phyloP scores from a whole-genome alignment of 2,113 vertebrate genomes.

The Theristicus caerulescens region DNA sequence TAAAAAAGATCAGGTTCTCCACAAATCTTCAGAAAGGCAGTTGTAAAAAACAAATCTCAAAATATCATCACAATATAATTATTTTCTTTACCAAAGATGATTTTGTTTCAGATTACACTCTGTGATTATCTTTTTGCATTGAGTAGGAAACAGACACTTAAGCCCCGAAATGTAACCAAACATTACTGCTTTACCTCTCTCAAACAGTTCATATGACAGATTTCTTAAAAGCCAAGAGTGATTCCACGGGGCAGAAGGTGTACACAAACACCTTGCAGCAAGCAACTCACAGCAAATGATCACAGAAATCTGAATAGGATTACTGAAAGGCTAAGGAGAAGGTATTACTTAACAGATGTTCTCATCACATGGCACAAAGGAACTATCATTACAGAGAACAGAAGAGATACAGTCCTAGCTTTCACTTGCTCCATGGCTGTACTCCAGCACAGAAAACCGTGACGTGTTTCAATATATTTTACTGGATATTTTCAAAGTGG shows the following conservation, averaged over 20 bases:
- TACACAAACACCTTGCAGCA: neutral
- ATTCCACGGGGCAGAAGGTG: neutral
- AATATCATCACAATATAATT: neutral
- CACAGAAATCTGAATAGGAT: neutral
- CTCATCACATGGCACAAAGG: neutral
- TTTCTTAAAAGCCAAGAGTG: neutral
- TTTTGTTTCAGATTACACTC: neutral
- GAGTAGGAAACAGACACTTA: neutral
- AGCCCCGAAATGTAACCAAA: neutral
- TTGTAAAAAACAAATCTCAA: neutral
- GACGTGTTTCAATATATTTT: neutral
- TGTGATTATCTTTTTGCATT: neutral
- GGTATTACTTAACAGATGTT: neutral
- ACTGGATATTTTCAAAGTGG: neutral
- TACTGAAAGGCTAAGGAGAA: neutral
- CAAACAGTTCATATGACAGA: neutral
- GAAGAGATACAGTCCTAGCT: neutral
- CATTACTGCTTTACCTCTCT: neutral
- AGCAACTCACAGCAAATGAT: neutral
- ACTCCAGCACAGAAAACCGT: neutral
- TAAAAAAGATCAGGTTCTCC: neutral
- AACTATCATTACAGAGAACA: neutral
- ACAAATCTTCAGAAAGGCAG: neutral
- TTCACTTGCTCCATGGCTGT: neutral
- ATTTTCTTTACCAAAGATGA: neutral